A percentile compares a stretch with the other conserved stretches of the same genome.
Evolutionary conservation across 2,113 vertebrate genomes (phyloP).

Genomic region (Prionailurus viverrinus): DNA sequence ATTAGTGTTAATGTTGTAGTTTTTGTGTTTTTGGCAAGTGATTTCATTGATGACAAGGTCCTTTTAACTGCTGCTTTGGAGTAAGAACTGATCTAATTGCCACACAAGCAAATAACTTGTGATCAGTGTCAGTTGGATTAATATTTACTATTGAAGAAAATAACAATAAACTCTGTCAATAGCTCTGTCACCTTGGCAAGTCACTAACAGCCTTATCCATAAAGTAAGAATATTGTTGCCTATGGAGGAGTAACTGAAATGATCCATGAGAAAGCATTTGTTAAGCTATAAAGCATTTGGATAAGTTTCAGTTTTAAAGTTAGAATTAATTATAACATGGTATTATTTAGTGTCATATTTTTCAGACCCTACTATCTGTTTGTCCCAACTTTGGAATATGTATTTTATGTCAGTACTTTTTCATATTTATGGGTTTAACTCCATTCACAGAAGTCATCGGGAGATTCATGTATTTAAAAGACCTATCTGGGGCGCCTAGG

Average conservation of each 20-base stretch:
- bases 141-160: slow-evolving; percentile 35
- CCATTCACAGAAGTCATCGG: not conserved
- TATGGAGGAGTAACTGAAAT: not conserved
- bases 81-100: slow-evolving; percentile 18
- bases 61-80: slow-evolving; percentile 39
- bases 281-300: slow-evolving; percentile 20
- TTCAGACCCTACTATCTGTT: not conserved
- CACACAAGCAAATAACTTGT: not conserved
- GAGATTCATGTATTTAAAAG: not conserved
- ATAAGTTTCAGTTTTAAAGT: slow-evolving; percentile 52
- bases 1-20: not conserved
- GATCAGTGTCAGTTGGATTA: not conserved
- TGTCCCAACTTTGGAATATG: not conserved
- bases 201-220: slow-evolving; percentile 5
- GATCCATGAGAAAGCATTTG: not conserved
- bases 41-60: not conserved
- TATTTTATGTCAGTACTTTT: not conserved
- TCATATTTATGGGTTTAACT: slow-evolving; percentile 21
- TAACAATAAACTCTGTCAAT: not conserved
- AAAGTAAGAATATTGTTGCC: slow-evolving; percentile 37
- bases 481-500: not conserved
- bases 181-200: slow-evolving; percentile 17
- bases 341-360: slow-evolving; percentile 16
- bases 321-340: slow-evolving; percentile 19
- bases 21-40: not conserved